These are phyloP conservation scores for Xerus inauris DNA, from an alignment of 2,113 vertebrate species.

Conservation along the genomic window DNA sequence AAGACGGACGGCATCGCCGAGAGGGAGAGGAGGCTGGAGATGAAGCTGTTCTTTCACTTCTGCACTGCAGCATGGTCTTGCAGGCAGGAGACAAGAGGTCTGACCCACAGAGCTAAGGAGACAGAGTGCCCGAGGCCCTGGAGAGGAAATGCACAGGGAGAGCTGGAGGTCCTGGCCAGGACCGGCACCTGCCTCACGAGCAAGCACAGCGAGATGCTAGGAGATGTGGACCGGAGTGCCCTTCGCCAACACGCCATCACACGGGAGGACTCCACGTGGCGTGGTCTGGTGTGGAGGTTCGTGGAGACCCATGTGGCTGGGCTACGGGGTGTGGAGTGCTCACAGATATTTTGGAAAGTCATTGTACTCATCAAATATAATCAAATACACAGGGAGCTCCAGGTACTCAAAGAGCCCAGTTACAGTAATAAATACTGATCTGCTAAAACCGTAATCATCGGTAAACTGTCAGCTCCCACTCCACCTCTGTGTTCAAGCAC, in stretches of 20 bases:
- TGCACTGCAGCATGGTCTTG: constrained; percentile 71
- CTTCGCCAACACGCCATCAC: constrained; percentile 25
- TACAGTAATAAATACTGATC: not conserved
- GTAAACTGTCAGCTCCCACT: not conserved
- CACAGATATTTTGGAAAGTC: not conserved
- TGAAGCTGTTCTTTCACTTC: constrained; percentile 76
- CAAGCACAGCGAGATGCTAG: constrained; percentile 72
- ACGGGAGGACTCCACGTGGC: not conserved
- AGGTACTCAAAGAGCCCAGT: not conserved
- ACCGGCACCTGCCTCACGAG: constrained; percentile 68
- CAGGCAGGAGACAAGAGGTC: constrained; percentile 77
- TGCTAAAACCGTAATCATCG: not conserved
- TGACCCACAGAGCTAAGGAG: constrained; percentile 64
- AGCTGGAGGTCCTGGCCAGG: constrained; percentile 68
- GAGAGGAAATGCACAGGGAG: constrained; percentile 68
- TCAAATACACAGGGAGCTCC: not conserved
- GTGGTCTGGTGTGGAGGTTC: not conserved
- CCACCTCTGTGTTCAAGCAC: not conserved
- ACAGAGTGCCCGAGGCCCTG: constrained; percentile 59
- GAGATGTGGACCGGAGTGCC: not conserved
- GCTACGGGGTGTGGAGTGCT: not conserved
- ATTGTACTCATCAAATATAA: not conserved
- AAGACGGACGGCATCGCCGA: constrained; percentile 54
- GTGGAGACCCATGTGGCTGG: not conserved
- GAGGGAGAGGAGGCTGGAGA: constrained; percentile 70